Evolutionary conservation across 2,888 invertebrate genomes (phyloP), one percentile per base, ranked within the genome.

Genomic region (Lordiphosa andalusiaca): DNA sequence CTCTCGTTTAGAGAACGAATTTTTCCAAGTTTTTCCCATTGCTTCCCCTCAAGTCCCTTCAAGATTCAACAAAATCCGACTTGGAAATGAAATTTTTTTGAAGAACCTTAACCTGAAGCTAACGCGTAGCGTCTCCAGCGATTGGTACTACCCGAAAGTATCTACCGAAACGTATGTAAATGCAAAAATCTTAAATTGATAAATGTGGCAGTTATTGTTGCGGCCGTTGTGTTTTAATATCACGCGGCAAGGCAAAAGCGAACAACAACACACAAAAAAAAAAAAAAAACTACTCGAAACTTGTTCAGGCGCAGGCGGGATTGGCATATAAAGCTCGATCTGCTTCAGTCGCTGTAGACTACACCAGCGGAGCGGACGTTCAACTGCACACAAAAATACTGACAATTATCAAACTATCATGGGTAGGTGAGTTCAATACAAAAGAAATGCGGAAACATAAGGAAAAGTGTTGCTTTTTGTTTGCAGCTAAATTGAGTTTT

Each of bases 301-400:
- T 71, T 61, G 76, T 80, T 73, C 54, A 60, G 51, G 38, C 67
- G 42, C 67, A 54, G 73, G 67, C 61, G 60, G 59, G 38, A 1
- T 38, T 39, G 55, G 67, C 68, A 60, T 77, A 77, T 77, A 77
- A 77, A 77, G 77, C 67, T 50, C 57, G 54, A 52, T 21, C 56
- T 59, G 47, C 62, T 47, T 10, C 80, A 80, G 80, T 82, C 67
- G 58, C 37, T 19, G 48, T 39, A 53, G 54, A 67, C 51, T 63
- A 21, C 59, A 54, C 62, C 73, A 63, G 59, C 76, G 59, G 41
- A 59, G 51, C 77, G 77, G 77, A 81, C 74, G 78, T 71, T 56
- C 65, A 71, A 76, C 68, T 57, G 39, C 16, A 44, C 13, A 33
- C 10, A 44, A 1, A 1, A 39, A 44, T 55, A 55, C 36, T 47